Evolutionary conservation across 1,140 invertebrate species (phyloP), one percentile per base, ranked within the genome.

Genomic region (Sarcophaga peregrina): DNA sequence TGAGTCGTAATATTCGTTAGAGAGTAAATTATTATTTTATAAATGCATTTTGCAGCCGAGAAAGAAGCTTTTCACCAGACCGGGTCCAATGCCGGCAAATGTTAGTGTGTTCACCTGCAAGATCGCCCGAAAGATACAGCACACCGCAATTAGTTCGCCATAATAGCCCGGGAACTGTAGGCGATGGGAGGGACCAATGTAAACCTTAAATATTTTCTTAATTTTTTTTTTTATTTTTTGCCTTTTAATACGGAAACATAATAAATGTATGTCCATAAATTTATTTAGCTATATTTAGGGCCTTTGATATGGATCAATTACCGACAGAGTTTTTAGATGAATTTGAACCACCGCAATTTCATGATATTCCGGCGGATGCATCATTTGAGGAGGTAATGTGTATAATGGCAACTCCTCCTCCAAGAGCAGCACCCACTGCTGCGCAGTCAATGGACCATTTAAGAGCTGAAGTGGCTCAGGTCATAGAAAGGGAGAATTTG

Each of bases 361-460:
- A 78, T 15, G 75, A 78, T 11, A 8, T 50, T 20, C 75, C 75
- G 7, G 47, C 47, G 11, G 50, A 45, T 78, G 25, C n/a, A 11
- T 78, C 75, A 10, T 78, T 78, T 13, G 75, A 78, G 20, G 75
- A 78, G 25, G 17, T 78, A 8, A 78, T 78, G 75, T 78, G 75
- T 78, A 5, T 13, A 17, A 50, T 78, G 47, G 47, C 75, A 10
- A 52, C 47, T 20, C 75, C 75, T 3, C 62, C 62, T n/a, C 13
- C 54, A 1, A n/a, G 5, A 58, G 11, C 52, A 11, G 52, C 54
- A 7, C 54, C 54, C 15, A 58, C 54, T 13, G 54, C 54, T 3
- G 54, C 54, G 4, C 13, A 58, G 54, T n/a, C 15, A 58, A 7
- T 58, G 13, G 54, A 58, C 13, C 6, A 13, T 15, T 13, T 58